These are phyloP conservation scores for Butastur rufipennis DNA, from an alignment of 2,113 vertebrate genomes.

Conservation along the genomic window DNA sequence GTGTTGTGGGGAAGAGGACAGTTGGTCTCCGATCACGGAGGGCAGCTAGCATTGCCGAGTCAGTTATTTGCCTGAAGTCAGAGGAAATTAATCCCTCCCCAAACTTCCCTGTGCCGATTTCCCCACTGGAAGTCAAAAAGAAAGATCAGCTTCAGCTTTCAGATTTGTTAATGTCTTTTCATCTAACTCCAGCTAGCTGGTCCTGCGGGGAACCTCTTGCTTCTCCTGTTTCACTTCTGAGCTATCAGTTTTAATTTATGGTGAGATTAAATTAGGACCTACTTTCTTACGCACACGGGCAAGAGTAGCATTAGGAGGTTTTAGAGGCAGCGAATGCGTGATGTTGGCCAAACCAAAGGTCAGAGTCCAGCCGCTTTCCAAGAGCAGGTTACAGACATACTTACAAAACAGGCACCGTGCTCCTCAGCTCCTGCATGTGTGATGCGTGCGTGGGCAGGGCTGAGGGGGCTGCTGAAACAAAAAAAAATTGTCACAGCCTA, in stretches of 20 bases:
- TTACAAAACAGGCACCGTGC: background rate
- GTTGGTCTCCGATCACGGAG: background rate
- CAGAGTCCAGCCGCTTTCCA: background rate
- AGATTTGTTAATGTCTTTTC: background rate
- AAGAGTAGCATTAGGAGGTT: background rate
- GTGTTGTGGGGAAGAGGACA: rapidly evolving
- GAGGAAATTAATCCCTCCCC: background rate
- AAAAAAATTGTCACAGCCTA: background rate
- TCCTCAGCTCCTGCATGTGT: background rate
- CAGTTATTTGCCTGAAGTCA: background rate
- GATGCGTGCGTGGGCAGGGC: background rate
- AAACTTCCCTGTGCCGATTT: background rate
- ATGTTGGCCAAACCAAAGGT: background rate
- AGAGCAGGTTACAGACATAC: background rate
- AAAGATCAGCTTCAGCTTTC: background rate
- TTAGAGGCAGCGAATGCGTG: background rate
- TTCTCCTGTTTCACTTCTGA: slow-evolving; percentile 34
- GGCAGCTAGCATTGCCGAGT: rapidly evolving
- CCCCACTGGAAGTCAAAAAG: background rate
- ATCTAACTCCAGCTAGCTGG: background rate
- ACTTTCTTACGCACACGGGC: background rate
- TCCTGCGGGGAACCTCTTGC: background rate
- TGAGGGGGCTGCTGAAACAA: slow-evolving; percentile 44
- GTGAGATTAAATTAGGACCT: background rate
- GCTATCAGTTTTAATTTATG: background rate